Conservation (phyloP, 2,888 invertebrate genomes). For the Melanophora roralis region DNA sequence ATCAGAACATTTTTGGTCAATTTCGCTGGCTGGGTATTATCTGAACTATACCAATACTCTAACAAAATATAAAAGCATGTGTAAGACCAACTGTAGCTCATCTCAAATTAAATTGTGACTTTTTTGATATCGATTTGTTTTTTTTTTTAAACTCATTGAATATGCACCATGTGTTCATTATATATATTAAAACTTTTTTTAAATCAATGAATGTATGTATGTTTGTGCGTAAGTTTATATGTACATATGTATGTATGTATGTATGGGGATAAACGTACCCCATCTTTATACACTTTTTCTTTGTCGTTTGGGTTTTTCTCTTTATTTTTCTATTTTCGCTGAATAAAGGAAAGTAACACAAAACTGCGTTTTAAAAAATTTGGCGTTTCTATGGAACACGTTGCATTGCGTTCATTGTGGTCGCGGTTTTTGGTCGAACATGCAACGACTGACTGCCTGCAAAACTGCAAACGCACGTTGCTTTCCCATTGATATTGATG, state of each 20-base stretch:
- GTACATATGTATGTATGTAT: constrained; percentile 28
- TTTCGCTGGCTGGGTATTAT: too few relatives aligned
- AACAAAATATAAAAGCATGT: too few relatives aligned
- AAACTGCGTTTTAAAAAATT: constrained; percentile 34
- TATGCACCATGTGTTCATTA: constrained; percentile 33
- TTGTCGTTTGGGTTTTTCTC: not conserved
- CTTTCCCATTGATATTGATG: not conserved
- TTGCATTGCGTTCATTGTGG: constrained; percentile 63
- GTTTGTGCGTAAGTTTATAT: constrained; percentile 7
- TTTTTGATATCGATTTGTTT: not conserved
- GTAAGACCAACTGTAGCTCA: constrained; percentile 19
- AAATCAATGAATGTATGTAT: constrained; percentile 11
- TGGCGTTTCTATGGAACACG: constrained; percentile 63
- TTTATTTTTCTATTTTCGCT: too few relatives aligned
- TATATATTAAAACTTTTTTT: constrained; percentile 28
- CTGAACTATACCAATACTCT: too few relatives aligned
- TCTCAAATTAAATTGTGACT: not conserved
- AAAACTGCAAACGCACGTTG: not conserved
- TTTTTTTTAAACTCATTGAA: constrained; percentile 24
- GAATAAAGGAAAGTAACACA: constrained; percentile 39
- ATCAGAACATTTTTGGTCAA: too few relatives aligned
- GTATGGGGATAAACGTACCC: not conserved
- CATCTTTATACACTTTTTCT: constrained; percentile 3
- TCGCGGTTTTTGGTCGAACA: constrained; percentile 59
- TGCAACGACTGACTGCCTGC: constrained; percentile 20